These are phyloP conservation scores for Ennomos fuscantarius DNA, from an alignment of 2,888 invertebrate genomes.

Conservation along the genomic window DNA sequence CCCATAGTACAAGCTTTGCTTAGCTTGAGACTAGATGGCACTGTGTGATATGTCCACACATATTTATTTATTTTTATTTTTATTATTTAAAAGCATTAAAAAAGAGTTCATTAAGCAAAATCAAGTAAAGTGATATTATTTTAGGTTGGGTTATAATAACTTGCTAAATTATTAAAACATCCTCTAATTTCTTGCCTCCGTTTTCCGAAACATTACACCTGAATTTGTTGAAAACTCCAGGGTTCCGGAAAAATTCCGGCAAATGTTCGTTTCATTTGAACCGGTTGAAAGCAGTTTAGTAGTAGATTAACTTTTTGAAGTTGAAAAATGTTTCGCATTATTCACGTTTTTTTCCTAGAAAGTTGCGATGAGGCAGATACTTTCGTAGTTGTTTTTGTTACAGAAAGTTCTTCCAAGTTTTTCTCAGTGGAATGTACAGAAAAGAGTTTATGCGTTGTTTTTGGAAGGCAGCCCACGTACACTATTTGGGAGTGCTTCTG, in stretches of 20 bases:
- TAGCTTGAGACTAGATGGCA: no score
- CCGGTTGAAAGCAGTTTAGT: conserved; percentile 38
- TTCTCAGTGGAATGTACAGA: background rate
- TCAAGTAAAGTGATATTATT: no score
- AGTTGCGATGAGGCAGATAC: conserved; percentile 14
- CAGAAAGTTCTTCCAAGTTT: background rate
- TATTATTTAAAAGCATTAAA: no score
- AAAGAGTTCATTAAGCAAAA: no score
- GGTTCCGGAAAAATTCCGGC: conserved; percentile 32
- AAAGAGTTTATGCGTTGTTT: conserved; percentile 9
- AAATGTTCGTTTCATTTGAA: conserved; percentile 37
- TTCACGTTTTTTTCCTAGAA: conserved; percentile 30
- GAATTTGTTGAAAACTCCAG: conserved; percentile 31
- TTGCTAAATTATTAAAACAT: no score
- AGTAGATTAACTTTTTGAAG: conserved; percentile 41
- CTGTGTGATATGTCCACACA: no score
- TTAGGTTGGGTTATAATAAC: no score
- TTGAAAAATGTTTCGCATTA: conserved; percentile 41
- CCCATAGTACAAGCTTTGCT: no score
- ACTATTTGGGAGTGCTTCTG: no score
- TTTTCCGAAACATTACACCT: conserved; percentile 34
- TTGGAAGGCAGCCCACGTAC: conserved; percentile 4
- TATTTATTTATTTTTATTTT: no score
- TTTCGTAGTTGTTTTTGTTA: conserved; percentile 5
- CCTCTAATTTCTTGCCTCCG: conserved; percentile 1